A percentile compares a stretch with the other conserved stretches of the same genome.
Conservation (phyloP, 2,113 vertebrate species). For the Ia io region DNA sequence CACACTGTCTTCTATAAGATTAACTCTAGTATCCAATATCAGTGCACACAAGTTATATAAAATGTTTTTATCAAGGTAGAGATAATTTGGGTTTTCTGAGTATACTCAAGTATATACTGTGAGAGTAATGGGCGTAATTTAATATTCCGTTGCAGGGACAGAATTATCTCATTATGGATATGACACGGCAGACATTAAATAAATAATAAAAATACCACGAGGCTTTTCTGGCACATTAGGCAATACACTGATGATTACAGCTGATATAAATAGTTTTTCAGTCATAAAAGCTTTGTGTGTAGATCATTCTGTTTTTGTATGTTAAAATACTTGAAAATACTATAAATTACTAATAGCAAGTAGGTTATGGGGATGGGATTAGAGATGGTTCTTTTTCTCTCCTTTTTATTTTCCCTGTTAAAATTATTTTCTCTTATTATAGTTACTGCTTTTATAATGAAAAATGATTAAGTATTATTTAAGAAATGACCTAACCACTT, state of each 20-base stretch:
- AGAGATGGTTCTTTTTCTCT: not conserved
- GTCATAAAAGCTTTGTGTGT: not conserved
- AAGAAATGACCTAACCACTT: conserved; percentile 23
- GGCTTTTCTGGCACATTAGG: not conserved
- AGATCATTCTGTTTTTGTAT: not conserved
- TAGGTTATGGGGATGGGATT: not conserved
- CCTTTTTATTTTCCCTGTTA: not conserved
- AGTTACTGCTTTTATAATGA: conserved; percentile 19
- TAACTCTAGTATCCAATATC: not conserved
- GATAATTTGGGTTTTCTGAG: not conserved
- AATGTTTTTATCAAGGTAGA: not conserved
- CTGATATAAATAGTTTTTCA: not conserved
- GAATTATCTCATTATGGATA: not conserved
- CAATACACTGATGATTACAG: not conserved
- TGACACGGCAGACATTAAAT: not conserved
- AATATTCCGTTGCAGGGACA: not conserved
- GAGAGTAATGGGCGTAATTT: not conserved
- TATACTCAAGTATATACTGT: not conserved
- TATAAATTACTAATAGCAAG: not conserved
- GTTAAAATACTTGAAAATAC: not conserved
- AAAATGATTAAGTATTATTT: not conserved
- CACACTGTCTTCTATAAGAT: not conserved
- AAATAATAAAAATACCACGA: not conserved
- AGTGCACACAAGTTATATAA: not conserved
- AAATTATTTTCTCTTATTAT: not conserved